Base-by-base conservation (phyloP, 2,888 invertebrate genomes). In the Blomia tropicalis region DNA sequence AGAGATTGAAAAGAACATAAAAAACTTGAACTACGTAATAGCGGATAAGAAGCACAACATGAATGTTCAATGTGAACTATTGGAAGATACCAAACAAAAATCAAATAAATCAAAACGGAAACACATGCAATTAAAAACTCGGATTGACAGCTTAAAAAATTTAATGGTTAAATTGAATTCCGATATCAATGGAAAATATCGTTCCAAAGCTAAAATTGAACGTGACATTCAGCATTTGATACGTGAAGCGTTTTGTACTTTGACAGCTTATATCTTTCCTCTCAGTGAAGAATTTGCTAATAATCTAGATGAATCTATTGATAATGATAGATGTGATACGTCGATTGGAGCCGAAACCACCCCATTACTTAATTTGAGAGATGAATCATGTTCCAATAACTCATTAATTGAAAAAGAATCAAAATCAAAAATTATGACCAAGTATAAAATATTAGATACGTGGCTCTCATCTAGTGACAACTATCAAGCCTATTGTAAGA, bases 401-500 rank as follows among this genome's bases (percentile, higher is more conserved):
- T 22, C 56, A 27, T 27, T 31, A 2, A 29, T 4, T 3, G 17
- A 7, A 11, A 43, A 43, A 14, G 22, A 17, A 47, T 19, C 14
- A 17, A 47, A 25, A 44, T 44, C 4, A 11, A 44, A 44, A 44
- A 44, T 11, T 44, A 19, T 11, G 4, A 11, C 7, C 19, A 41
- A 43, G 11, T 61, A 61, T 30, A 41, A 29, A 36, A 84, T 92
- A 66, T 85, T 87, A 43, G 84, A 84, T n/a, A 87, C 91, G 0
- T 83, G 84, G 69, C 74, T 88, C 67, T 85, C 86, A 65, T 83
- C 83, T 2, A 85, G 85, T 67, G 88, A 87, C 0, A 87, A 90
- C 74, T 87, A 36, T 61, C 7, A 54, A 30, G 17, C n/a, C 23
- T n/a, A 29, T n/a, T 11, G 11, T 44, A 4, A 56, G n/a, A 36